Conservation (phyloP, 2,888 invertebrate genomes). For the Drosophila affinis region DNA sequence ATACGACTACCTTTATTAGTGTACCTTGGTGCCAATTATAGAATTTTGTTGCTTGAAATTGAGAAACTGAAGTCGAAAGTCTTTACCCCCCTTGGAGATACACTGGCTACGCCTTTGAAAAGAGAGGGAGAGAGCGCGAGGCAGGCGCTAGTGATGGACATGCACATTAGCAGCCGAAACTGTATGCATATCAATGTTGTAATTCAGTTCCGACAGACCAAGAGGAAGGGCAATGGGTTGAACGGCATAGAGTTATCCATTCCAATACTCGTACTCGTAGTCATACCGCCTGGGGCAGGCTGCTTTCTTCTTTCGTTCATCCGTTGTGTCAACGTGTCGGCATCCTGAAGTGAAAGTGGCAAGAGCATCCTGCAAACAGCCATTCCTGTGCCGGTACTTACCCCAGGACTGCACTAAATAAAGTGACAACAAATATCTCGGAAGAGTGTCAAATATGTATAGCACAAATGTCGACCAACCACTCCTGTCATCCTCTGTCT, state of each 20-base stretch:
- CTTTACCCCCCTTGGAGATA: too few relatives aligned
- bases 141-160: slow-evolving; percentile 28
- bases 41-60: too few relatives aligned
- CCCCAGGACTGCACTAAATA: slow-evolving; percentile 44
- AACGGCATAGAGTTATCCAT: too few relatives aligned
- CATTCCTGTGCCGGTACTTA: neutral
- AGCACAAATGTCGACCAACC: slow-evolving; percentile 12
- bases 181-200: slow-evolving; percentile 61
- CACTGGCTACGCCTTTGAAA: too few relatives aligned
- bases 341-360: slow-evolving; percentile 48
- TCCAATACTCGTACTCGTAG: too few relatives aligned
- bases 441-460: slow-evolving; percentile 46
- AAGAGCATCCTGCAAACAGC: slow-evolving; percentile 24
- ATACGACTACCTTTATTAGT: too few relatives aligned
- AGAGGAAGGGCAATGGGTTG: neutral
- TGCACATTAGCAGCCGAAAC: slow-evolving; percentile 62
- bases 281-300: neutral
- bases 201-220: slow-evolving; percentile 20
- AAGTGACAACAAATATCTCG: slow-evolving; percentile 59
- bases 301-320: slow-evolving; percentile 10
- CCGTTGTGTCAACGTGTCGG: slow-evolving; percentile 12
- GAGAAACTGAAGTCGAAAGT: too few relatives aligned
- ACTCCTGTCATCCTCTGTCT: slow-evolving; percentile 3
- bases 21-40: too few relatives aligned
- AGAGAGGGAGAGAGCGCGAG: neutral